phyloP scores from a whole-genome alignment of 2,888 invertebrate species.

The Celastrina argiolus region DNA sequence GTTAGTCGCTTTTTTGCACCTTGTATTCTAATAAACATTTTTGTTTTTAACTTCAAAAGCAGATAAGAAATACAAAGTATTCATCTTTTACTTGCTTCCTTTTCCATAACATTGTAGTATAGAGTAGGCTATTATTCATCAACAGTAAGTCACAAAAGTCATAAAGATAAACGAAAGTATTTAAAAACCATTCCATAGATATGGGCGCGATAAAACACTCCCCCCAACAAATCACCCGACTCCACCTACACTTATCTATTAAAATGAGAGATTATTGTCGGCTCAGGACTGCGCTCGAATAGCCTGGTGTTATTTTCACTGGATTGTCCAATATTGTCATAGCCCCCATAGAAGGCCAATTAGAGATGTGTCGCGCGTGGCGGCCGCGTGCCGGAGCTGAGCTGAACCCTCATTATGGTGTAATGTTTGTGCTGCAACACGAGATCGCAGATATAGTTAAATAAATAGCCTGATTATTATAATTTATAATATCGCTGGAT shows the following conservation, averaged over 20 bases:
- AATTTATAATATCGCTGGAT: conserved; percentile 17
- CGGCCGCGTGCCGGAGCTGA: conserved; percentile 55
- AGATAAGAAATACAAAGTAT: too few species aligned
- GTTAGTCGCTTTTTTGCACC: too few species aligned
- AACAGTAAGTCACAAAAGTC: conserved; percentile 17
- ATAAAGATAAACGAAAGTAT: conserved; percentile 20
- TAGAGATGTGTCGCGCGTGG: conserved; percentile 73
- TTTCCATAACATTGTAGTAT: too few species aligned
- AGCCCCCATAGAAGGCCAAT: conserved; percentile 72
- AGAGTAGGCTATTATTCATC: background rate
- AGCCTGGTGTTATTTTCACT: conserved; percentile 74
- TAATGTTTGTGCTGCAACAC: conserved; percentile 62
- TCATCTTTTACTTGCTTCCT: too few species aligned
- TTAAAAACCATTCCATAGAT: conserved; percentile 16
- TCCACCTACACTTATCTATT: conserved; percentile 75
- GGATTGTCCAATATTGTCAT: conserved; percentile 76
- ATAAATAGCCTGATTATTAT: conserved; percentile 27
- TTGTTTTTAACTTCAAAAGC: background rate
- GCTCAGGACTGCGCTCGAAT: conserved; percentile 53
- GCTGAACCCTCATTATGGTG: conserved; percentile 51
- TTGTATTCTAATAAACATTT: background rate
- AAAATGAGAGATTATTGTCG: conserved; percentile 75
- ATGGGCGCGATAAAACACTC: conserved; percentile 29
- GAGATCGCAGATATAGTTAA: conserved; percentile 51
- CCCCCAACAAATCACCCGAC: conserved; percentile 66